Evolutionary conservation across 1,140 invertebrate species (phyloP).

Genomic region (Pemphigus obesinymphae): DNA sequence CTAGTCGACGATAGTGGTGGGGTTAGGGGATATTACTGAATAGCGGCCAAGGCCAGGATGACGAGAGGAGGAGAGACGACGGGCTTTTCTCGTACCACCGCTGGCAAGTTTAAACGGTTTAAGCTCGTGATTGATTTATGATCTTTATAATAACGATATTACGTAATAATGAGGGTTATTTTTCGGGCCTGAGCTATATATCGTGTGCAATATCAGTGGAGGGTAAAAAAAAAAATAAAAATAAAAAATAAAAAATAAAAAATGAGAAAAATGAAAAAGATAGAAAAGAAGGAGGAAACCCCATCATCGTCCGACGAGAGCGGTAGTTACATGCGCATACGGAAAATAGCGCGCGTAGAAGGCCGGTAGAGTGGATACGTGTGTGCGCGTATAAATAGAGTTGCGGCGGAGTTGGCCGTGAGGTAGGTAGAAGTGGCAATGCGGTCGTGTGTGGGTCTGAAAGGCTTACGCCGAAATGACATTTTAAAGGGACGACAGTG

Average conservation of each 20-base stretch:
- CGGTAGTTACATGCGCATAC: neutral
- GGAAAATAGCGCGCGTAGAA: too few species aligned
- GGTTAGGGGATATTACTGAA: too few species aligned
- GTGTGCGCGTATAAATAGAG: neutral
- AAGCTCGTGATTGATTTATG: constrained; percentile 26
- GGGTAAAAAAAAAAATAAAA: neutral
- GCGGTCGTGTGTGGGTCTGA: neutral
- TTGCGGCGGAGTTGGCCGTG: too few species aligned
- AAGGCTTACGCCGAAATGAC: constrained; percentile 34
- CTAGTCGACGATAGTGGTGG: too few species aligned
- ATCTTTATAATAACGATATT: constrained; percentile 26
- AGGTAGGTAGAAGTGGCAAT: neutral
- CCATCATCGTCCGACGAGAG: too few species aligned
- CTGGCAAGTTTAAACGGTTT: neutral
- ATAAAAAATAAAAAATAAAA: neutral
- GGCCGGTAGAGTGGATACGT: neutral
- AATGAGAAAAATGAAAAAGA: neutral
- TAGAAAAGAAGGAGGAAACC: neutral
- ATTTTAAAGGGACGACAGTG: constrained; percentile 36
- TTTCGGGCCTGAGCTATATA: neutral
- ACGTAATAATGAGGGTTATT: constrained; percentile 25
- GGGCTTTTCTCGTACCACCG: neutral
- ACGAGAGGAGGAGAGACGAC: neutral
- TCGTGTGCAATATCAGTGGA: too few species aligned
- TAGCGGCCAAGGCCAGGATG: too few species aligned